Evolutionary conservation across 2,113 vertebrate genomes (phyloP).

Genomic region (Lethenteron camtschaticum): DNA sequence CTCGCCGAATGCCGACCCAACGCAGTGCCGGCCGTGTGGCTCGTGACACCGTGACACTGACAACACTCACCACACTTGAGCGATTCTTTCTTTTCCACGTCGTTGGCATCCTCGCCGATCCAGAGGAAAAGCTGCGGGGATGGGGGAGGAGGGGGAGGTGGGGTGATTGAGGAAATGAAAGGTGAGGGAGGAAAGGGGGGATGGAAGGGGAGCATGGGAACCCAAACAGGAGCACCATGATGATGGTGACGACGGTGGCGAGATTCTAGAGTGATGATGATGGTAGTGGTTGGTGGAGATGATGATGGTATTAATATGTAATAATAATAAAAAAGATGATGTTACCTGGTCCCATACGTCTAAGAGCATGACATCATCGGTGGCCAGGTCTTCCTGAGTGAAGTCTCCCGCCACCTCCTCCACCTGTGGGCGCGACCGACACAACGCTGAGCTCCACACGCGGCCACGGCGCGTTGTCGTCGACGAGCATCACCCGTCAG

Average conservation of each 20-base stretch:
- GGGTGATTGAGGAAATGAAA: neutral
- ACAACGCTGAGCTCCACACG: too few species aligned
- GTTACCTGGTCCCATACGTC: constrained; percentile 73
- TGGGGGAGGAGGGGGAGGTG: neutral
- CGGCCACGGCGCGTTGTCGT: too few species aligned
- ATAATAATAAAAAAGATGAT: too few species aligned
- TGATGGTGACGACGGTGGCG: neutral
- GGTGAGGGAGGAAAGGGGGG: too few species aligned
- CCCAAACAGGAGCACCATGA: too few species aligned
- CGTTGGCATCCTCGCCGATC: constrained; percentile 77
- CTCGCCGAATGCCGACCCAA: too few species aligned
- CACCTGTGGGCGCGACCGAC: constrained; percentile 23
- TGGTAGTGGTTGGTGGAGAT: too few species aligned
- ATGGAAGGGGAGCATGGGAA: too few species aligned
- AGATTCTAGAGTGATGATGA: neutral
- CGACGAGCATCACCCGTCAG: too few species aligned
- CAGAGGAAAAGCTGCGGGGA: constrained; percentile 63
- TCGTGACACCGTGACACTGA: constrained; percentile 16
- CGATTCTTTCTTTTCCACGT: constrained; percentile 76
- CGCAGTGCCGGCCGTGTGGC: too few species aligned
- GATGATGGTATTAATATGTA: too few species aligned
- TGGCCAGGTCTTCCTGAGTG: constrained; percentile 66
- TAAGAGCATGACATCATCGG: constrained; percentile 77
- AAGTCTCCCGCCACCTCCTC: constrained; percentile 78
- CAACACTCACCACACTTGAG: constrained; percentile 48